Conservation (phyloP, 2,113 vertebrate species). For the Ciconia boyciana region DNA sequence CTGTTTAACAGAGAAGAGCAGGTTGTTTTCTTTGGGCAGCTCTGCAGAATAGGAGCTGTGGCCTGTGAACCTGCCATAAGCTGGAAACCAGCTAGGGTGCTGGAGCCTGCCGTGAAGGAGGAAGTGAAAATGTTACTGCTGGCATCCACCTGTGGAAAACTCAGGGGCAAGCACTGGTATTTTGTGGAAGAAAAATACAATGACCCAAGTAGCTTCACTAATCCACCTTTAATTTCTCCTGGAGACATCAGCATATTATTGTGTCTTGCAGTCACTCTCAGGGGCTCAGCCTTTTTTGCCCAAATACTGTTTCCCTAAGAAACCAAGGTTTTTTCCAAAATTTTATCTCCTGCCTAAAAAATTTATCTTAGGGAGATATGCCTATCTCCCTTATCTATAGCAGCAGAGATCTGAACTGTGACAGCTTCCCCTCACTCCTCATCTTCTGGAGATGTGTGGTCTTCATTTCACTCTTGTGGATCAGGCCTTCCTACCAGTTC, state of each 20-base stretch:
- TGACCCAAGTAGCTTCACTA: neutral
- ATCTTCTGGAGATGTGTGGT: neutral
- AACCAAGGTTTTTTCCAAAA: neutral
- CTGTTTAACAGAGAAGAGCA: neutral
- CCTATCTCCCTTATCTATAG: neutral
- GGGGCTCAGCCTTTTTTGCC: neutral
- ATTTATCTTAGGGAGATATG: neutral
- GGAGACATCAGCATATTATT: neutral
- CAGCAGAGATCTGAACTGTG: neutral
- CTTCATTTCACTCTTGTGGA: neutral
- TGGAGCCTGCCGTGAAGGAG: neutral
- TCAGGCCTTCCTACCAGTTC: neutral
- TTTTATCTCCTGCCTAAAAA: neutral
- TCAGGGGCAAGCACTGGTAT: neutral
- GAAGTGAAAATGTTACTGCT: neutral
- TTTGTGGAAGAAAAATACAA: neutral
- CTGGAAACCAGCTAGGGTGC: neutral
- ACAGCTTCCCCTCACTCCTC: neutral
- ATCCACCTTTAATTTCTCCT: neutral
- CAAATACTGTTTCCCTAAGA: neutral
- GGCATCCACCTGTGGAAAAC: neutral
- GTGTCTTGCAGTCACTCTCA: neutral
- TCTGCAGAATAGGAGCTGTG: neutral
- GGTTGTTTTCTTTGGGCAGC: neutral
- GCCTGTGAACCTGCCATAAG: neutral